Base-by-base conservation (phyloP, 2,888 invertebrate species). In the Dinocampus coccinellae region DNA sequence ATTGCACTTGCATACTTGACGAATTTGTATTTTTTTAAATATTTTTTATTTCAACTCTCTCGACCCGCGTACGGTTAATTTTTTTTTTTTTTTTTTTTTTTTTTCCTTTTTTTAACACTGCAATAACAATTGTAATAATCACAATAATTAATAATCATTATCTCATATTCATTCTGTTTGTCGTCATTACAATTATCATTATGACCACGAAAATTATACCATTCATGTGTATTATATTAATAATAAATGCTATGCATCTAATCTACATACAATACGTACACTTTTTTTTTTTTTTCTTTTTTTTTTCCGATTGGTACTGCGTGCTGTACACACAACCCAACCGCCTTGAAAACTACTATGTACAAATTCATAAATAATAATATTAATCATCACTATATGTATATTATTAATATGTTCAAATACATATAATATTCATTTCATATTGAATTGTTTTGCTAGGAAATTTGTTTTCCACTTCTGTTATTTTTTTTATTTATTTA, bases 201-300 rank as follows among this genome's bases (percentile, higher is more conserved):
- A 58, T 33, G 58, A 58, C 29, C 33, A 83, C 79, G 66, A 62
- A 68, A 69, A 65, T 72, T 36, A 36, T 69, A 64, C 22, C 62
- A 34, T 55, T 62, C 33, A 3, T 67, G 36, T 39, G 34, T 53
- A 75, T 76, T 77, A 77, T 79, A 74, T 77, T 76, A 74, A 72
- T 71, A 69, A 74, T 76, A 73, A 71, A 74, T 70, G 67, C 73
- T 70, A 70, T 73, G 72, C 78, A 76, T 79, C 87, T 87, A 87
- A 82, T 85, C 87, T 87, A 87, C 86, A 84, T 87, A 87, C 87
- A 87, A 83, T 87, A 87, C 87, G 87, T 87, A 87, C 85, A 86
- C 82, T 73, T 64, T 72, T 68, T 73, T 69, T 67, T 64, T 72
- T 63, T 71, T 67, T 72, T 69, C n/a, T n/a, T n/a, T n/a, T n/a